Evolutionary conservation across 2,888 invertebrate species (phyloP).

Genomic region (Muscina levida): DNA sequence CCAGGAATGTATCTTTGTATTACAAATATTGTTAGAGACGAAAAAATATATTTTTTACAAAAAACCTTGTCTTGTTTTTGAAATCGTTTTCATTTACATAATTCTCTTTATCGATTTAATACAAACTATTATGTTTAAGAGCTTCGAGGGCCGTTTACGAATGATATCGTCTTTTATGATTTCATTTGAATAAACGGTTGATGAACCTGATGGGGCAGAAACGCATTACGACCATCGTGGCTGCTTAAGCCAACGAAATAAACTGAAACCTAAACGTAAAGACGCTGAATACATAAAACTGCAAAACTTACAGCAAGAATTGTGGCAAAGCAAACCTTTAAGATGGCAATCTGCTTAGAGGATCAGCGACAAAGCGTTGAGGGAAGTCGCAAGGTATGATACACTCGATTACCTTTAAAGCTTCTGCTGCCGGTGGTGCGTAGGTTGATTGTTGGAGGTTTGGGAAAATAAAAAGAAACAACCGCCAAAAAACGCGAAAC

Average conservation of each 20-base stretch:
- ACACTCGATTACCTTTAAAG: constrained; percentile 59
- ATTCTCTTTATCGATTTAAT: background rate
- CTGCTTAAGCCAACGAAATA: constrained; percentile 1
- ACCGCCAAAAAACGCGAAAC: constrained; percentile 57
- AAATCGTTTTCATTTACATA: background rate
- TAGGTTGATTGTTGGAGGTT: constrained; percentile 45
- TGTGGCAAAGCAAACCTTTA: constrained; percentile 27
- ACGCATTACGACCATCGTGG: constrained; percentile 50
- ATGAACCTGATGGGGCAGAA: constrained; percentile 52
- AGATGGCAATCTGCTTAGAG: constrained; percentile 59
- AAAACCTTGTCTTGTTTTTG: too few relatives aligned
- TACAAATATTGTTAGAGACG: too few relatives aligned
- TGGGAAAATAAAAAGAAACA: constrained; percentile 1
- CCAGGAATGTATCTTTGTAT: too few relatives aligned
- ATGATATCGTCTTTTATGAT: constrained; percentile 44
- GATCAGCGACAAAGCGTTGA: constrained; percentile 15
- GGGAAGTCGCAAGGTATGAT: constrained; percentile 47
- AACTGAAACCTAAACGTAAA: constrained; percentile 39
- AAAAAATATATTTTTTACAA: too few relatives aligned
- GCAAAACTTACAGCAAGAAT: constrained; percentile 40
- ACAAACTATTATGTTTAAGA: constrained; percentile 1
- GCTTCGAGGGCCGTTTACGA: background rate
- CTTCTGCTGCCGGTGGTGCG: constrained; percentile 60
- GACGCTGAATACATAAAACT: constrained; percentile 45
- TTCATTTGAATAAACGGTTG: constrained; percentile 62